Percentiles rank a stretch among this genome's conserved stretches.
Conservation (phyloP, 2,888 invertebrate species). For the Biston stratarius region DNA sequence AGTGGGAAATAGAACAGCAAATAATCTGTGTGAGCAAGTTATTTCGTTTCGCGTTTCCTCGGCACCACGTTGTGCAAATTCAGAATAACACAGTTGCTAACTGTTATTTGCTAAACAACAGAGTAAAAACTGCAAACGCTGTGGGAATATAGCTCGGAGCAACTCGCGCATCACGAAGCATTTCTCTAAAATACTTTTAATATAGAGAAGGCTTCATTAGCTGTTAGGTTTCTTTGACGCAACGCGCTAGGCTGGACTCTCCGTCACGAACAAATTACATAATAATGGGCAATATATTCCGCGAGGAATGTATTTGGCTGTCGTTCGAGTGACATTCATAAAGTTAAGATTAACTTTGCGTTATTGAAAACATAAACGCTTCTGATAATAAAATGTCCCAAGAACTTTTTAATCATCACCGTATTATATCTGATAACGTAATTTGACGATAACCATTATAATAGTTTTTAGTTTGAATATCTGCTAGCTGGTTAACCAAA, state of each 20-base stretch:
- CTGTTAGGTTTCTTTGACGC: slow-evolving; percentile 1
- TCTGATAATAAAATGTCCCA: too few species aligned
- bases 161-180: not conserved
- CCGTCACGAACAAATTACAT: not conserved
- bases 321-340: too few species aligned
- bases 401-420: too few species aligned
- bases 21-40: not conserved
- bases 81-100: slow-evolving; percentile 3
- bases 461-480: too few species aligned
- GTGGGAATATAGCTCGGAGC: slow-evolving; percentile 1
- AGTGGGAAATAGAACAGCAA: not conserved
- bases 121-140: slow-evolving; percentile 7
- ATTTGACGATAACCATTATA: too few species aligned
- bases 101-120: slow-evolving; percentile 21
- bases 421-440: too few species aligned
- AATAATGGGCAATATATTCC: too few species aligned
- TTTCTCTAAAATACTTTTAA: not conserved
- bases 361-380: too few species aligned
- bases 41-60: not conserved
- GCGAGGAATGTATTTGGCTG: too few species aligned
- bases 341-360: too few species aligned
- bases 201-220: slow-evolving; percentile 9
- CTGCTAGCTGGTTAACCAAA: too few species aligned
- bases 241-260: not conserved
- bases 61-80: not conserved